Evolutionary conservation across 2,888 invertebrate genomes (phyloP).

Genomic region (Troides helena): DNA sequence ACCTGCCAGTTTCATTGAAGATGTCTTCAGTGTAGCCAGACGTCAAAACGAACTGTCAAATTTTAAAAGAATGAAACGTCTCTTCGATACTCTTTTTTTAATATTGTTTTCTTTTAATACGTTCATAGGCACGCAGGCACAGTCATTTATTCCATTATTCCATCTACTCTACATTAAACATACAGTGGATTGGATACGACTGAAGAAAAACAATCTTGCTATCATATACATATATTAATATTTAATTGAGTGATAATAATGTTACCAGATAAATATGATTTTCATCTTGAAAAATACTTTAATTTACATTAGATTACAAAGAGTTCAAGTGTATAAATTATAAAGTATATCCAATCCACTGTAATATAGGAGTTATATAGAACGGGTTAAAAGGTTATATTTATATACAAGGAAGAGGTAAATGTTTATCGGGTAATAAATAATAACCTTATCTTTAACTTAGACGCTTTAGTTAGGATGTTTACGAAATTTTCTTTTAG

Average conservation of each 20-base stretch:
- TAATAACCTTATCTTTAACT: too few species aligned
- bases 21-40: not conserved
- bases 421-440: too few species aligned
- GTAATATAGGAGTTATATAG: too few species aligned
- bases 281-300: too few species aligned
- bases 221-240: too few species aligned
- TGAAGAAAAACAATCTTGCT: slow-evolving; percentile 33
- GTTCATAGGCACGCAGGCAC: slow-evolving; percentile 77
- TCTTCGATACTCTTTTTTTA: not conserved
- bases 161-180: slow-evolving; percentile 33
- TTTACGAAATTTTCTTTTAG: too few species aligned
- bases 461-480: too few species aligned
- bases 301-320: too few species aligned
- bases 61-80: not conserved
- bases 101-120: slow-evolving; percentile 52
- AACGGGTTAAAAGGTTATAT: too few species aligned
- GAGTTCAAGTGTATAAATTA: not conserved
- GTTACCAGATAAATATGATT: too few species aligned
- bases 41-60: not conserved
- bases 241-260: too few species aligned
- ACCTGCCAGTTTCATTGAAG: not conserved
- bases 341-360: slow-evolving; percentile 21
- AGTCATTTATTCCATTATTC: slow-evolving; percentile 54
- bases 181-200: slow-evolving; percentile 38
- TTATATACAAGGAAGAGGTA: too few species aligned